phyloP scores from a whole-genome alignment of 2,888 invertebrate genomes.

The Seira sanloemensis region DNA sequence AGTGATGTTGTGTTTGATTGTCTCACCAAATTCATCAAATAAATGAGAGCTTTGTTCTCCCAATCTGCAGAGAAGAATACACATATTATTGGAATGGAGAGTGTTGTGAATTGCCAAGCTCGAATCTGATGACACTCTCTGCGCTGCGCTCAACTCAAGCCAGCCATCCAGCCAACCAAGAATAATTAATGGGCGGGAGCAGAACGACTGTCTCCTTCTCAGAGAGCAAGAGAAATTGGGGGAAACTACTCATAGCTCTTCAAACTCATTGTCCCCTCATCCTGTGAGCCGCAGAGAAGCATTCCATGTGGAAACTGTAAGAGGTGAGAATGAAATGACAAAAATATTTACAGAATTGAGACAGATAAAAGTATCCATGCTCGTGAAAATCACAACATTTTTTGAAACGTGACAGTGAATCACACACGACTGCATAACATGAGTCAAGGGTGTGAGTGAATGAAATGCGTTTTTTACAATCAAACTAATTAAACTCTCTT shows the following conservation, averaged over 20 bases:
- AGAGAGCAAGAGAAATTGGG: not conserved
- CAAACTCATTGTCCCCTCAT: not conserved
- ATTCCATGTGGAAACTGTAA: not conserved
- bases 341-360: not conserved
- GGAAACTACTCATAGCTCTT: not conserved
- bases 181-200: not conserved
- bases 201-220: not conserved
- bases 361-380: not conserved
- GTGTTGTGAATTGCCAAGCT: no score
- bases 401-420: no score
- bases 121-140: no score
- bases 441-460: not conserved
- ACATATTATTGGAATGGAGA: no score
- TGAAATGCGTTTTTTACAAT: not conserved
- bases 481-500: constrained; percentile 14
- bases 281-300: not conserved
- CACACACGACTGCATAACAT: no score
- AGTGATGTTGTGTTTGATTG: not conserved
- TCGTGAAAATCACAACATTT: not conserved
- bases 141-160: not conserved
- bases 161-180: not conserved
- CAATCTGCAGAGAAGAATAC: not conserved
- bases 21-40: not conserved
- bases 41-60: not conserved
- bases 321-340: not conserved